phyloP scores from a whole-genome alignment of 2,113 vertebrate species.

The Rhea americana region DNA sequence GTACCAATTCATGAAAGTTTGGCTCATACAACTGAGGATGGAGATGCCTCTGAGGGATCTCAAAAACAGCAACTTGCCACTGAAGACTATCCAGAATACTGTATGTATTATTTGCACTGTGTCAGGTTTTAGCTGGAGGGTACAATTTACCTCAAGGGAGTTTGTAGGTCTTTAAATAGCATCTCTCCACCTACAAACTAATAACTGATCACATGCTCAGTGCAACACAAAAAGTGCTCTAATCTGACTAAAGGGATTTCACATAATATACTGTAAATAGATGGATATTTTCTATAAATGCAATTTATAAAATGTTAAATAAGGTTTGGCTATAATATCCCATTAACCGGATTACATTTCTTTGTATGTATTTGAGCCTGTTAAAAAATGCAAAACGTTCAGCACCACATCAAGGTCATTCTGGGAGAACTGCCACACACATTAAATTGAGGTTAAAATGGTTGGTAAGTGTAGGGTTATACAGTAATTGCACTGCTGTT shows the following conservation, averaged over 20 bases:
- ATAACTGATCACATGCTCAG: slow-evolving; percentile 66
- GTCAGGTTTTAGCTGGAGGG: slow-evolving; percentile 74
- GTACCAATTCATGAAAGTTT: slow-evolving; percentile 61
- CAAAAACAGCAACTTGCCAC: slow-evolving; percentile 52
- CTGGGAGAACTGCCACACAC: slow-evolving; percentile 32
- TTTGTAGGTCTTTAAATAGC: slow-evolving; percentile 71
- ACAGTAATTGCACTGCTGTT: slow-evolving; percentile 59
- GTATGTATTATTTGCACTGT: slow-evolving; percentile 52
- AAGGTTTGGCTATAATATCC: slow-evolving; percentile 22
- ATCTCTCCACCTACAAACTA: slow-evolving; percentile 69
- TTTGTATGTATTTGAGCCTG: slow-evolving; percentile 33
- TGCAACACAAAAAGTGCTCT: background rate
- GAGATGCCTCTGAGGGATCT: slow-evolving; percentile 63
- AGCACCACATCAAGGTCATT: slow-evolving; percentile 54
- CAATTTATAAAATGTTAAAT: slow-evolving; percentile 45
- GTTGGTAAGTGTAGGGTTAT: slow-evolving; percentile 51
- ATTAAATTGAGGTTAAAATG: slow-evolving; percentile 63
- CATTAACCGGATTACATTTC: slow-evolving; percentile 40
- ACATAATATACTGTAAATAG: slow-evolving; percentile 48
- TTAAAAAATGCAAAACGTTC: slow-evolving; percentile 50
- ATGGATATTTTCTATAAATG: slow-evolving; percentile 35
- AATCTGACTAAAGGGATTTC: slow-evolving; percentile 40
- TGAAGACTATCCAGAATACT: slow-evolving; percentile 4
- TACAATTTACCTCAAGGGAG: slow-evolving; percentile 76
- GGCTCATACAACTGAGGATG: slow-evolving; percentile 47